phyloP scores from a whole-genome alignment of 2,888 invertebrate species.

The Odontomyia ornata region DNA sequence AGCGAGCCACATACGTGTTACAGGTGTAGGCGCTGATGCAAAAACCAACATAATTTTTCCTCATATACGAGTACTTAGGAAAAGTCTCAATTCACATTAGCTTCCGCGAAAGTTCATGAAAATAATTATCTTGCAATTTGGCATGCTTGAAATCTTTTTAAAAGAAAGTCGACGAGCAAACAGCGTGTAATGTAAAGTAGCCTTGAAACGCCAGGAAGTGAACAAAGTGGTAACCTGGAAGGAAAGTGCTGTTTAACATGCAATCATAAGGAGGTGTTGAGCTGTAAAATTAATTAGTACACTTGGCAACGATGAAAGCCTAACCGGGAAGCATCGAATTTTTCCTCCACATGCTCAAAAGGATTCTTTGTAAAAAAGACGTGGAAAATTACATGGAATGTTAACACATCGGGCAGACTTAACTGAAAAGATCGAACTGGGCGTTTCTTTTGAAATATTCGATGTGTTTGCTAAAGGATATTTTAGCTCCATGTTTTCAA shows the following conservation, averaged over 20 bases:
- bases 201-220: not conserved
- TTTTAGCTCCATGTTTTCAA: no score
- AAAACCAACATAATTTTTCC: not conserved
- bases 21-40: not conserved
- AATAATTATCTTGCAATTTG: not conserved
- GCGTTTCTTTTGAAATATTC: no score
- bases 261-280: conserved; percentile 25
- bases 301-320: not conserved
- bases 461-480: no score
- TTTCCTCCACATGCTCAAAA: not conserved
- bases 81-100: not conserved
- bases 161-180: not conserved
- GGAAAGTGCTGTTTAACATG: conserved; percentile 10
- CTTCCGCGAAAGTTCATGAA: not conserved
- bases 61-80: not conserved
- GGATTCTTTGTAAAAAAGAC: not conserved
- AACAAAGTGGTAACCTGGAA: conserved; percentile 4
- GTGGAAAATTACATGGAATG: not conserved
- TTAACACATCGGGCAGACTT: not conserved
- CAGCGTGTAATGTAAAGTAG: not conserved
- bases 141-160: not conserved
- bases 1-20: no score
- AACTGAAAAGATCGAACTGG: no score
- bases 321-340: not conserved
- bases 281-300: conserved; percentile 20